These are phyloP conservation scores for Drosophila erecta DNA, from an alignment of 1,140 invertebrate species.

Conservation along the genomic window DNA sequence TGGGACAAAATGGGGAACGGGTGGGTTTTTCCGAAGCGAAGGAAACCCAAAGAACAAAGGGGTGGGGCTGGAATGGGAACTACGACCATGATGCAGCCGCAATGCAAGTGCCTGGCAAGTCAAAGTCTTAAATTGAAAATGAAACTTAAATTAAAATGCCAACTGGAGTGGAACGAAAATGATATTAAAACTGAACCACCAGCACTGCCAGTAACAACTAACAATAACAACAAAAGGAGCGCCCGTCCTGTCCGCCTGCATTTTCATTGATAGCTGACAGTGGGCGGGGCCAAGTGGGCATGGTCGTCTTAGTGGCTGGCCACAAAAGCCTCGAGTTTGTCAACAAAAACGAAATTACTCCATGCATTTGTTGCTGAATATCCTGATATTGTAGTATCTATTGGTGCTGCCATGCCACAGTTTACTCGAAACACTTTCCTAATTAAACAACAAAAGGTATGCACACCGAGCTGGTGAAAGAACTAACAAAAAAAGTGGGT, in stretches of 20 bases:
- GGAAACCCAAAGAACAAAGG: slow-evolving; percentile 11
- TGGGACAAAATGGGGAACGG: slow-evolving; percentile 25
- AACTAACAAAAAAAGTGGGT: background rate
- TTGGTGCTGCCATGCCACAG: slow-evolving; percentile 46
- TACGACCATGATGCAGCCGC: slow-evolving; percentile 54
- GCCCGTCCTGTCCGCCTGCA: slow-evolving; percentile 57
- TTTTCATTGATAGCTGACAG: slow-evolving; percentile 76
- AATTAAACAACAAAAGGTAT: slow-evolving; percentile 76
- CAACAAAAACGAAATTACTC: slow-evolving; percentile 76
- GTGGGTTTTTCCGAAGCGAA: background rate
- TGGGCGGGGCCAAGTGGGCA: slow-evolving; percentile 26
- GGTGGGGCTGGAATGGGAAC: background rate
- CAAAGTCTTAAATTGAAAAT: slow-evolving; percentile 83
- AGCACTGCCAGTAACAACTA: slow-evolving; percentile 45
- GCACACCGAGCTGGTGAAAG: slow-evolving; percentile 7
- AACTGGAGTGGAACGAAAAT: slow-evolving; percentile 82
- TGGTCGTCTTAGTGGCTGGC: slow-evolving; percentile 61
- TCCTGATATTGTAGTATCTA: slow-evolving; percentile 25
- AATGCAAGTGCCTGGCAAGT: slow-evolving; percentile 67
- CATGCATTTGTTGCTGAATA: slow-evolving; percentile 7
- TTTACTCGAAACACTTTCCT: slow-evolving; percentile 67
- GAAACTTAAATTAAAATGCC: slow-evolving; percentile 83
- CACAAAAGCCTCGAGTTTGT: slow-evolving; percentile 75
- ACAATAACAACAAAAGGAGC: slow-evolving; percentile 39
- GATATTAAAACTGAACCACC: slow-evolving; percentile 77